These are phyloP conservation scores for Nomada fabriciana DNA, from an alignment of 2,888 invertebrate genomes.

Conservation along the genomic window DNA sequence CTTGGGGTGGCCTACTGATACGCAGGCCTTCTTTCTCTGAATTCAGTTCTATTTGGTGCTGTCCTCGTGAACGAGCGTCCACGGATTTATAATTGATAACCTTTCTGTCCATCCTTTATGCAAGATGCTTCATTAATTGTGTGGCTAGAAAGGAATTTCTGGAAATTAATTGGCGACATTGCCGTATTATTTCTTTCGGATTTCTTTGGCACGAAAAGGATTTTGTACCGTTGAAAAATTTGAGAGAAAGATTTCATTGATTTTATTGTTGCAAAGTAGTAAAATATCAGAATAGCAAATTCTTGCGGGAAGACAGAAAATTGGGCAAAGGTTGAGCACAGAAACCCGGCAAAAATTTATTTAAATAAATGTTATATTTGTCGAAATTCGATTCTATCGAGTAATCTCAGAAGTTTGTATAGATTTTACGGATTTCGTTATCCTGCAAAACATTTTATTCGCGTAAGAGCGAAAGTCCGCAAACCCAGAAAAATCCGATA, in stretches of 20 bases:
- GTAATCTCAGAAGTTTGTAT: no score
- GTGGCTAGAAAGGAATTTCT: not conserved
- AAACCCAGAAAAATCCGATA: not conserved
- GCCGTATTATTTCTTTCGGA: not conserved
- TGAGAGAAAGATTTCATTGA: not conserved
- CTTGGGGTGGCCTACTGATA: conserved; percentile 75
- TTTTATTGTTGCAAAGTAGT: no score
- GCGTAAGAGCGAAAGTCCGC: no score
- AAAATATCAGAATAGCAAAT: no score
- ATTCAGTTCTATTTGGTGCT: conserved; percentile 54
- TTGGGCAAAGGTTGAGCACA: no score
- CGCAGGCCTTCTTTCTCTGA: conserved; percentile 68
- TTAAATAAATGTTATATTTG: no score
- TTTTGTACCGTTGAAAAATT: not conserved
- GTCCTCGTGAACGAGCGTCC: conserved; percentile 44
- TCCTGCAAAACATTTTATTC: no score
- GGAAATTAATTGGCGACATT: not conserved
- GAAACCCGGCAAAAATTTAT: no score
- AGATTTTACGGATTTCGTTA: no score
- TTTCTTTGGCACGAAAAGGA: not conserved
- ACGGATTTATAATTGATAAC: conserved; percentile 54
- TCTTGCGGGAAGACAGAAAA: no score
- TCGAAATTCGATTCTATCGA: no score
- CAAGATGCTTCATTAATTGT: not conserved
- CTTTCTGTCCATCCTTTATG: conserved; percentile 8